Percentiles rank a stretch among this genome's conserved stretches.
Conservation (phyloP, 2,888 invertebrate genomes). For the Agrochola lychnidis region DNA sequence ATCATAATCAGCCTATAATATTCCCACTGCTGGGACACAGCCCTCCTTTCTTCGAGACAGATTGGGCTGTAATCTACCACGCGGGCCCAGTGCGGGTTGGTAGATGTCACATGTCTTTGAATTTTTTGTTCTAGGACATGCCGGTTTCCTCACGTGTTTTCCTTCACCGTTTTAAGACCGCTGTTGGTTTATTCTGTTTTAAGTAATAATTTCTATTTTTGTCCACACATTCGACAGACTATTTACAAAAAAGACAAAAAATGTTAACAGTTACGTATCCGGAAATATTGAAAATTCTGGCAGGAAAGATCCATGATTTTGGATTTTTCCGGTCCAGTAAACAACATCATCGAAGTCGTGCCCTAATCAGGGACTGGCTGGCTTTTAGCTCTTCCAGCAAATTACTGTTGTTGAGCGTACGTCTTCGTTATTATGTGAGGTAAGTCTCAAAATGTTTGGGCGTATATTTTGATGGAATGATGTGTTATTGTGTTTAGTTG, state of each 20-base stretch:
- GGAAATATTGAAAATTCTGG: neutral
- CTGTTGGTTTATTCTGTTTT: too few species aligned
- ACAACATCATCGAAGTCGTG: conserved; percentile 73
- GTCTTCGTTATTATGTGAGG: conserved; percentile 60
- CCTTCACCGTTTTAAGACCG: too few species aligned
- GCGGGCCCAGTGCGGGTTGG: too few species aligned
- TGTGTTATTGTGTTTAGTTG: conserved; percentile 44
- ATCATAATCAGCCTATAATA: too few species aligned
- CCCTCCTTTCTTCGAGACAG: too few species aligned
- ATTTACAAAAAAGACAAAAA: neutral
- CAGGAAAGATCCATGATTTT: neutral
- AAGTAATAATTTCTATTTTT: neutral
- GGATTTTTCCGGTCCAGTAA: neutral
- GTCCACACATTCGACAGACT: neutral
- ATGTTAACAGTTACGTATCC: neutral
- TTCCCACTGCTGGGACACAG: too few species aligned
- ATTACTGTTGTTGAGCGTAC: conserved; percentile 76
- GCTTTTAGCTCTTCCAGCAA: conserved; percentile 71
- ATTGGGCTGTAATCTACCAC: too few species aligned
- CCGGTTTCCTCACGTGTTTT: too few species aligned
- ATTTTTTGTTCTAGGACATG: too few species aligned
- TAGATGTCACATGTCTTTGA: too few species aligned
- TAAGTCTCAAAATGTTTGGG: conserved; percentile 49
- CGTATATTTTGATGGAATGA: conserved; percentile 13
- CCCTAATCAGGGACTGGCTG: conserved; percentile 74